Conservation (phyloP, 1,140 invertebrate species). For the Ostrea denselamellosa region DNA sequence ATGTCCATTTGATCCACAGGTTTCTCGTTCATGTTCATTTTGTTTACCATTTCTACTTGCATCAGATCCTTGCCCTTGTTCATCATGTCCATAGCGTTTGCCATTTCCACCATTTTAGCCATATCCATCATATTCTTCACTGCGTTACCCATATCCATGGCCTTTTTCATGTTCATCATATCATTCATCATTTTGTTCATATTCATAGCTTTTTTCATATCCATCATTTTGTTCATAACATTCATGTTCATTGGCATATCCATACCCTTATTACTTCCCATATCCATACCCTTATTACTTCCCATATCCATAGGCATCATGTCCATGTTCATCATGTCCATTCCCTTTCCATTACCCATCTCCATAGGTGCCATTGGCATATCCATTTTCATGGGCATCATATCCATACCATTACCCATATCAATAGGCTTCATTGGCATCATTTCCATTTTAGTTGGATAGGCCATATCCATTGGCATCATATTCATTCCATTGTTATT, state of each 20-base stretch:
- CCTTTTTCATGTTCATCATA: background rate
- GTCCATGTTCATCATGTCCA: background rate
- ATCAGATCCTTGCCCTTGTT: background rate
- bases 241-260: background rate
- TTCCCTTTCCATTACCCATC: background rate
- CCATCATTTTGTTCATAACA: background rate
- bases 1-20: too few relatives aligned
- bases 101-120: slow-evolving; percentile 11
- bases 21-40: background rate
- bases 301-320: background rate
- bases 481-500: background rate
- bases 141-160: background rate
- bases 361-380: background rate
- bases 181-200: background rate
- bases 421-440: background rate
- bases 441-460: background rate
- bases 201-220: background rate
- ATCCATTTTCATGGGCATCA: background rate
- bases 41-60: background rate
- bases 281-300: background rate
- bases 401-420: background rate
- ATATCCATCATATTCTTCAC: background rate
- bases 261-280: background rate
- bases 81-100: background rate
- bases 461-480: background rate